phyloP scores from a whole-genome alignment of 2,113 vertebrate species.

The Dunckerocampus dactyliophorus region DNA sequence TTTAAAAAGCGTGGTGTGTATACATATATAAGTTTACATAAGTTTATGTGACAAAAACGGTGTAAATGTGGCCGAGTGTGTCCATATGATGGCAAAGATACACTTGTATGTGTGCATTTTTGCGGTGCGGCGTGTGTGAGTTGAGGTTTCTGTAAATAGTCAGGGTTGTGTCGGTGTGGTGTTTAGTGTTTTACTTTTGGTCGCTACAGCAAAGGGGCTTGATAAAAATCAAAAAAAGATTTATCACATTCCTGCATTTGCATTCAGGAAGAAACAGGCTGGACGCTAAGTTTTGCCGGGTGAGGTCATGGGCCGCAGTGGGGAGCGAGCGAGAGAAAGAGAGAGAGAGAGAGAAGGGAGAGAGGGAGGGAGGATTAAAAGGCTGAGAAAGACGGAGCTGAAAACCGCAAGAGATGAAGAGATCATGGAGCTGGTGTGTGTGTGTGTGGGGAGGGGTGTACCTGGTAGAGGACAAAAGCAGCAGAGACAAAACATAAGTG shows the following conservation, averaged over 20 bases:
- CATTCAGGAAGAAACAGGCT: constrained; percentile 70
- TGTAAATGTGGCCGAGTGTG: constrained; percentile 26
- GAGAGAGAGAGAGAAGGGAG: constrained; percentile 41
- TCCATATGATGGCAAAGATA: constrained; percentile 19
- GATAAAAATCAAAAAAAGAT: constrained; percentile 77
- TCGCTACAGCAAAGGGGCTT: constrained; percentile 75
- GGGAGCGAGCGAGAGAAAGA: constrained; percentile 55
- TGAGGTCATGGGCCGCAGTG: constrained; percentile 66
- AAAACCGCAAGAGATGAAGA: constrained; percentile 68
- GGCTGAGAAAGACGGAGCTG: constrained; percentile 51
- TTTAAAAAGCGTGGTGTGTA: constrained; percentile 43
- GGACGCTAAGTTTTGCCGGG: constrained; percentile 52
- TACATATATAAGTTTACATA: constrained; percentile 38
- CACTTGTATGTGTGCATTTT: constrained; percentile 45
- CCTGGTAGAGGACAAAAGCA: background rate
- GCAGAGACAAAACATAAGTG: constrained; percentile 62
- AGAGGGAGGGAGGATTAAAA: constrained; percentile 61
- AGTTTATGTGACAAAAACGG: constrained; percentile 41
- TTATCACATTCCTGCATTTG: constrained; percentile 77
- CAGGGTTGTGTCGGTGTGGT: constrained; percentile 68
- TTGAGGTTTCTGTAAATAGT: constrained; percentile 68
- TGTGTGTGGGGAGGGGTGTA: constrained; percentile 27
- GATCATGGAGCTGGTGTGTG: constrained; percentile 55
- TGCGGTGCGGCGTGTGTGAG: constrained; percentile 33
- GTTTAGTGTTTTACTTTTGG: constrained; percentile 71